Base-by-base conservation (phyloP, 2,888 invertebrate species). In the Imbricaverruca yamaguchii region DNA sequence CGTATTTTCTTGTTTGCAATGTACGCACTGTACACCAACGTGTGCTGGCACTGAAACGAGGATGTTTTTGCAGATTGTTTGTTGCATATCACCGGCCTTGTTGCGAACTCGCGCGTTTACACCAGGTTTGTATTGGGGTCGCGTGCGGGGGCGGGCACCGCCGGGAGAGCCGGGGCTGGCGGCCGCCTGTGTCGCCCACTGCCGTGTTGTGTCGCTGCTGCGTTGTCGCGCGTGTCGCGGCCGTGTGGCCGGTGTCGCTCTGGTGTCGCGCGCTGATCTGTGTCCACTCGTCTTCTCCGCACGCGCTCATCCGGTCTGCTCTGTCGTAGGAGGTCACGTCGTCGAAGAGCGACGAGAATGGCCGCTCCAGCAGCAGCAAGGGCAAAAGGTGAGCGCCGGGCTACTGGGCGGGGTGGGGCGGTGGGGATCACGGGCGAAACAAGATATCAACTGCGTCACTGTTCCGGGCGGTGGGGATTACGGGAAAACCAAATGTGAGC, bases 51-150 rank as follows among this genome's bases (percentile, higher is more conserved):
- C 81, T 84, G 85, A 74, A 85, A 86, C 59, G 83, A 86, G 21
- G 86, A 84, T 57, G 83, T 82, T 63, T 85, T 85, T 59, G 82
- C 84, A 78, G 86, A 85, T 81, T 85, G 86, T 23, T 82, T 82
- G 13, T 82, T 74, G 21, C 74, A 55, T 74, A 23, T 74, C 74
- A 7, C 21, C 74, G 84, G 25, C 80, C 83, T 21, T 85, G 83
- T 85, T 87, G 84, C 83, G 86, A 83, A 80, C 84, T 87, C 84
- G 85, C 85, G 80, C 85, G 85, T 82, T 85, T 83, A 80, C 85
- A 85, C 80, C 80, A 85, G 82, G 84, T 85, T 83, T 83, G 85
- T 83, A 85, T 85, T 67, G 67, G 59, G 81, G 57, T 84, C 84
- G 82, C 85, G 86, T 57, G 82, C 18, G 15, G 15, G 18, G 7